Base-by-base conservation (phyloP, 30 jellyfish, hydroid and myxozoan species). In the Turritopsis dohrnii region DNA sequence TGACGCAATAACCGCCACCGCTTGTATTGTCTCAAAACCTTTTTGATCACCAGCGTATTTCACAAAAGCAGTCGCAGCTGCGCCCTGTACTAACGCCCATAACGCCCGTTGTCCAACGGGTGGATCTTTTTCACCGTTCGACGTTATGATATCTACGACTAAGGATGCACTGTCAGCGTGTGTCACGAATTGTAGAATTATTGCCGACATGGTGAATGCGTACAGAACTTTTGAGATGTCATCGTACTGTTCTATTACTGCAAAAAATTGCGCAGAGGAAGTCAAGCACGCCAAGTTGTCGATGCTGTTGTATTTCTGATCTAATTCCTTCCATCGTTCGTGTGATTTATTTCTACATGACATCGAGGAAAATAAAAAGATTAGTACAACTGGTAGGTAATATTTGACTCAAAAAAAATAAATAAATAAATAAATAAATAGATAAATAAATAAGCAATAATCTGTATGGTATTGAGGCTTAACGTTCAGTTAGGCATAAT, bases 31-130 rank as follows among this genome's bases (percentile, higher is more conserved):
- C 16, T 69, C 77, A 0, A 1, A n/a, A 8, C 31, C 30, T 0
- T 1, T 19, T 9, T 69, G 16, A 0, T 69, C 17, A n/a, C 30
- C 77, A 27, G 77, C 28, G 22, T 69, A 69, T 19, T 69, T 69
- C 16, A 69, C 19, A 23, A 69, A 69, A 23, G 77, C 77, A 27
- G 77, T 69, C 77, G 77, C 77, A 19, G 30, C 77, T n/a, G 77
- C 77, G 28, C 77, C 77, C 19, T 69, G 77, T 7, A 27, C 30
- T 23, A 69, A 21, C 77, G 77, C 30, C 77, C 77, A 69, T 8
- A 69, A 27, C 31, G 30, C 77, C 30, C 77, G 9, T 21, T 69
- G 77, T 8, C 28, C 30, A 27, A 69, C 19, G 30, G 77, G 77
- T n/a, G 77, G 77, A 27, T 69, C 19, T 17, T 69, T 27, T 69